Evolutionary conservation across 2,113 vertebrate genomes (phyloP), one percentile per base, ranked within the genome.

Genomic region (Erinaceus europaeus): DNA sequence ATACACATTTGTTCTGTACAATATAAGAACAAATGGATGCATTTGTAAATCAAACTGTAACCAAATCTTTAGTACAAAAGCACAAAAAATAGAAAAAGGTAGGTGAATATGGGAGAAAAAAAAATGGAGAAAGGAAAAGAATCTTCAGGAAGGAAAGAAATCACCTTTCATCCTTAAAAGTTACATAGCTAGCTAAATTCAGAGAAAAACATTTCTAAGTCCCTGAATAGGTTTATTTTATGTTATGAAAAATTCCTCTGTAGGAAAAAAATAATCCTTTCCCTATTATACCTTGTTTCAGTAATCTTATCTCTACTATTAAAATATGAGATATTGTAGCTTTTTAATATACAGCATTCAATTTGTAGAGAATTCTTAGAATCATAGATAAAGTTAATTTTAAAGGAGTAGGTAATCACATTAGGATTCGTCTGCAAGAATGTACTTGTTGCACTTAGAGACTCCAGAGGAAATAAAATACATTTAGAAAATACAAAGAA

Each of bases 301-400:
- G 65, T 14, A 90, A 89, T 86, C 85, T 94, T 85, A 89, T 91
- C 74, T 79, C 74, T 74, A 17, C 44, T 91, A 81, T 82, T 94
- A 94, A 67, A 93, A 90, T 79, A 91, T 82, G 74, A 94, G 93
- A 93, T 87, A 94, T 62, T 84, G 25, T 75, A 74, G 40, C 78
- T 90, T 95, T 93, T 94, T 85, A 95, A 94, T 94, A 92, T 53
- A 84, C 36, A 89, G 17, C 71, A 94, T 89, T 89, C 73, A 90
- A 94, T 94, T 94, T 94, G 89, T 87, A 93, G 38, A 83, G 81
- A 90, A 94, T 90, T 92, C 25, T 79, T 52, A 91, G 82, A 85
- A 84, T 86, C 86, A 86, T 90, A 94, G 87, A 94, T 86, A 85
- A 91, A 95, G 65, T 9, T 68, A 84, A 67, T 92, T 91, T 86